Evolutionary conservation across 1,140 invertebrate genomes (phyloP), one percentile per base, ranked within the genome.

Genomic region (Drosophila neocordata): DNA sequence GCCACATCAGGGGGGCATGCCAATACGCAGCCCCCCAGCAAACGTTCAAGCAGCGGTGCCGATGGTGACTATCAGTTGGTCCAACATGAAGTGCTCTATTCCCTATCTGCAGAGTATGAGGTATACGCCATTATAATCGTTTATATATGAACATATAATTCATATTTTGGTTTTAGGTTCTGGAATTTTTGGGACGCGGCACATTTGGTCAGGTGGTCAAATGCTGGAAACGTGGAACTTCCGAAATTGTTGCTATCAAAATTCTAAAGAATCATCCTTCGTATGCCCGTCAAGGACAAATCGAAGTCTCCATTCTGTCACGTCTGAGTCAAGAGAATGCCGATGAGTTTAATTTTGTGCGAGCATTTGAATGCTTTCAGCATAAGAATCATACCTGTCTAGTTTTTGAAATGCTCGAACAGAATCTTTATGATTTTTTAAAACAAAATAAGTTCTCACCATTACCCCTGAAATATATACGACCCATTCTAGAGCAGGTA

Each of bases 151-250:
- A 11, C 11, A n/a, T 35, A 1, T 9, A 24, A 27, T n/a, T 37
- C 2, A 56, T 1, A 31, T 8, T 0, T 7, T 4, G 11, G n/a
- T 8, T 15, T 8, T 1, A 94, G 93, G 99, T 99, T 67, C 94
- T 99, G 80, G 99, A 99, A 93, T 99, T 99, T 93, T 94, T 99
- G 72, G 99, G 99, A 77, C 95, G 99, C 77, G 98, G 98, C 75
- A 99, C 99, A 57, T 99, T 99, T 93, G 99, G 99, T 69, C 98
- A 99, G 94, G 98, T 99, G 79, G 98, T 99, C 80, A 99, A 99
- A 94, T 99, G 99, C 92, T 99, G 99, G 99, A 99, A 99, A 92
- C 99, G 99, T 92, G 99, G 99, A 91, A 99, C 99, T 65, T 99
- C 99, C 92, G 98, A 99, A 93, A 99, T 99, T 89, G 98, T 99